Percentiles rank a stretch among this genome's conserved stretches.
Conservation (phyloP, 2,113 vertebrate species). For the Rhineura floridana region DNA sequence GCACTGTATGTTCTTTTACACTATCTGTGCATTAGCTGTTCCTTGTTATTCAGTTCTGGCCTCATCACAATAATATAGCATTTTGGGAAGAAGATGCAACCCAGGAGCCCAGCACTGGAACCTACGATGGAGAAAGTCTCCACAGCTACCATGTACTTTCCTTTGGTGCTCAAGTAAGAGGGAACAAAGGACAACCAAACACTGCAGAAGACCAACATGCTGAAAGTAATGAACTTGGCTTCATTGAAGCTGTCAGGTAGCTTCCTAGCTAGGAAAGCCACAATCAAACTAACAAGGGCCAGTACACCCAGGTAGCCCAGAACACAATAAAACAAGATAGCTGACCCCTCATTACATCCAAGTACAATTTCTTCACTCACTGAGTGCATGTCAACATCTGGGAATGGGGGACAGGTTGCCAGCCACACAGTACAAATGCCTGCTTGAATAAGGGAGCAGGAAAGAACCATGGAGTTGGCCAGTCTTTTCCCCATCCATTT, state of each 20-base stretch:
- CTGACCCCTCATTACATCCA: neutral
- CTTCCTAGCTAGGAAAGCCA: neutral
- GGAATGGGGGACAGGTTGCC: neutral
- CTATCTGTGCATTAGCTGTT: neutral
- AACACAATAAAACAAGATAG: neutral
- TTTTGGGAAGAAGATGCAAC: neutral
- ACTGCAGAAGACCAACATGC: neutral
- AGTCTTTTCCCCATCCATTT: neutral
- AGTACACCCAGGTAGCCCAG: neutral
- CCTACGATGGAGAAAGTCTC: slow-evolving; percentile 22
- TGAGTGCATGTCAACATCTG: neutral
- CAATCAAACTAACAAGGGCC: neutral
- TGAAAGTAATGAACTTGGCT: neutral
- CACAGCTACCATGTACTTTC: slow-evolving; percentile 20
- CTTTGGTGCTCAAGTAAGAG: slow-evolving; percentile 20
- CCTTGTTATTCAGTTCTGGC: neutral
- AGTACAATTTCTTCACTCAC: neutral
- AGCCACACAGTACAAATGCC: neutral
- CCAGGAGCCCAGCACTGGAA: neutral
- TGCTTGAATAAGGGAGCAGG: neutral
- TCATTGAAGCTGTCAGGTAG: neutral
- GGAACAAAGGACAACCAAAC: neutral
- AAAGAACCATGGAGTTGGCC: neutral
- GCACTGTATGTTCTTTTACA: neutral
- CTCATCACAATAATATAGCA: neutral